A percentile compares a stretch with the other conserved stretches of the same genome.
Conservation (phyloP, 2,888 invertebrate genomes). For the Drosophila macrospina region DNA sequence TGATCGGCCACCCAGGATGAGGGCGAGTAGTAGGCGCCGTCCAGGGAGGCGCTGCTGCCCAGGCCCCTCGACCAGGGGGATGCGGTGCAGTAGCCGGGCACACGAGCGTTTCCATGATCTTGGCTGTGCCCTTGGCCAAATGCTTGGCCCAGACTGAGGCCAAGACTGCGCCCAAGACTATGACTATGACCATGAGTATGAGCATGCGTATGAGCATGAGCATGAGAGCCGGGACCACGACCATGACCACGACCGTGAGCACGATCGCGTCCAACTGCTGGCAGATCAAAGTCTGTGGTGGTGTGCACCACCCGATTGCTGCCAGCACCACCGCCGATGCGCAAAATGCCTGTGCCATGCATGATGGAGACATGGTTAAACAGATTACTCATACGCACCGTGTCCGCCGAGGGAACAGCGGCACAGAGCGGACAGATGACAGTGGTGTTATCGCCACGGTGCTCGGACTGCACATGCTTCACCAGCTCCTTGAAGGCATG, state of each 20-base stretch:
- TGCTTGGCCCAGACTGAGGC: no score
- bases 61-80: slow-evolving; percentile 10
- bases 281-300: no score
- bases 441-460: slow-evolving; percentile 17
- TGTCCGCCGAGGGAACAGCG: slow-evolving; percentile 32
- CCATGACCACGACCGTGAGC: background rate
- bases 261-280: background rate
- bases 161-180: background rate
- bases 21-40: slow-evolving; percentile 16
- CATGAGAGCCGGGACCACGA: background rate
- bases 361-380: slow-evolving; percentile 29
- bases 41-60: slow-evolving; percentile 34
- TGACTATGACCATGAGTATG: background rate
- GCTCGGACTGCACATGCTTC: slow-evolving; percentile 27
- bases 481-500: slow-evolving; percentile 22
- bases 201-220: no score
- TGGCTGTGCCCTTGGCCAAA: background rate
- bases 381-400: slow-evolving; percentile 18
- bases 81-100: background rate
- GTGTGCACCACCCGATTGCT: no score
- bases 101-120: background rate
- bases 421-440: slow-evolving; percentile 63
- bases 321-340: slow-evolving; percentile 19
- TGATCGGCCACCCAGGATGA: slow-evolving; percentile 7
- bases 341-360: slow-evolving; percentile 29